These are phyloP conservation scores for Drosophila pseudoobscura DNA, from an alignment of 1,140 invertebrate species.

Conservation along the genomic window DNA sequence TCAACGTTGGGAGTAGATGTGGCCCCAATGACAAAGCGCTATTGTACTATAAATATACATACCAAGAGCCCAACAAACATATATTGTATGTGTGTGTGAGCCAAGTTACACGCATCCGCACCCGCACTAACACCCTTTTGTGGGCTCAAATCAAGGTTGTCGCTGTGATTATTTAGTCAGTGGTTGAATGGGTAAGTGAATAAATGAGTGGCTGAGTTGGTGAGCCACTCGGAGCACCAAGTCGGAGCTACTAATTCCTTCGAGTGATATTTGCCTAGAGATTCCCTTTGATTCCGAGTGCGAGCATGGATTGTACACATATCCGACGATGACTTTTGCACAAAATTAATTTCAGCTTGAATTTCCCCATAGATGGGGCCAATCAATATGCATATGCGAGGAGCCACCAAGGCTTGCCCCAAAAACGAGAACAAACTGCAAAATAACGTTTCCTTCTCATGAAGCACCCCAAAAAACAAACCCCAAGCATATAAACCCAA, in stretches of 20 bases:
- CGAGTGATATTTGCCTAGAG: constrained; percentile 8
- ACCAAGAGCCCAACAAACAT: neutral
- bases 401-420: constrained; percentile 1
- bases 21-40: constrained; percentile 29
- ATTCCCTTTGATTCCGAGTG: constrained; percentile 2
- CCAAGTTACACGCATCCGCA: too few species aligned
- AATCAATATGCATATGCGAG: constrained; percentile 39
- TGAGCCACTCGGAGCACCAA: neutral
- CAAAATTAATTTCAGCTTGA: constrained; percentile 27
- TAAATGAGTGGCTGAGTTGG: constrained; percentile 13
- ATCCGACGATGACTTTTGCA: constrained; percentile 32
- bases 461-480: neutral
- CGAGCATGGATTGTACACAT: neutral
- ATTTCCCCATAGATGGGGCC: constrained; percentile 22
- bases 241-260: too few species aligned
- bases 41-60: constrained; percentile 34
- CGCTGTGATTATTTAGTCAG: constrained; percentile 24
- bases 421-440: constrained; percentile 31
- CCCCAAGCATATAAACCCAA: neutral
- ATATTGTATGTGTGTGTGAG: too few species aligned
- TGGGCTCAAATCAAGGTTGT: constrained; percentile 17
- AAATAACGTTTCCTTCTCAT: constrained; percentile 24
- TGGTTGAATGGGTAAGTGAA: constrained; percentile 14
- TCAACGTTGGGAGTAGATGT: constrained; percentile 18
- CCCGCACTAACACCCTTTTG: too few species aligned